Evolutionary conservation across 2,113 vertebrate genomes (phyloP).

Genomic region (Trogon melanurus): DNA sequence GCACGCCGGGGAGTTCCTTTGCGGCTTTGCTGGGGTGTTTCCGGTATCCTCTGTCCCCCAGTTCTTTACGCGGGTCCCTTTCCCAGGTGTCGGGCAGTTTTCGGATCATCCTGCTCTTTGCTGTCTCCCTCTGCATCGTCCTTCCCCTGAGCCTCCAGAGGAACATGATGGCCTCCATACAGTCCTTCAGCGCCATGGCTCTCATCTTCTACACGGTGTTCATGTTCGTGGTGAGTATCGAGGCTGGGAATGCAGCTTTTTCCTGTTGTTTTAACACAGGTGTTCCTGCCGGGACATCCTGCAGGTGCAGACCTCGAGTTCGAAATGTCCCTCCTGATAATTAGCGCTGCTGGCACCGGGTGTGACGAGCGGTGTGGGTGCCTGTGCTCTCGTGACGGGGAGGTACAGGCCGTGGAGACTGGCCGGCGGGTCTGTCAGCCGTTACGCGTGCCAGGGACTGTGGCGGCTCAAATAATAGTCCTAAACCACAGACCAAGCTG

Average conservation of each 20-base stretch:
- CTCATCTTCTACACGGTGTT: slow-evolving; percentile 95
- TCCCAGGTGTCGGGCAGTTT: slow-evolving; percentile 85
- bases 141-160: slow-evolving; percentile 96
- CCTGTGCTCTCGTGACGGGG: background rate
- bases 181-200: slow-evolving; percentile 98
- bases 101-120: slow-evolving; percentile 86
- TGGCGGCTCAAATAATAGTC: background rate
- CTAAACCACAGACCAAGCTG: background rate
- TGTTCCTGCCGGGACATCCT: background rate
- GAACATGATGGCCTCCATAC: slow-evolving; percentile 98
- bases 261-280: background rate
- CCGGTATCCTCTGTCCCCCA: background rate
- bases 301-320: background rate
- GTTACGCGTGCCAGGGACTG: background rate
- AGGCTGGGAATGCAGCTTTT: background rate
- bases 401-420: background rate
- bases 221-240: slow-evolving; percentile 92
- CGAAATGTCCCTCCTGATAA: background rate
- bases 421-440: background rate
- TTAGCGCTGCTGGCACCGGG: background rate
- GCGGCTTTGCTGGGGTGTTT: accelerated
- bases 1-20: accelerated
- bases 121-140: slow-evolving; percentile 90
- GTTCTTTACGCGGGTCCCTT: background rate
- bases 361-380: background rate